phyloP scores from a whole-genome alignment of 2,113 vertebrate species.

The Sylvilagus bachmani region DNA sequence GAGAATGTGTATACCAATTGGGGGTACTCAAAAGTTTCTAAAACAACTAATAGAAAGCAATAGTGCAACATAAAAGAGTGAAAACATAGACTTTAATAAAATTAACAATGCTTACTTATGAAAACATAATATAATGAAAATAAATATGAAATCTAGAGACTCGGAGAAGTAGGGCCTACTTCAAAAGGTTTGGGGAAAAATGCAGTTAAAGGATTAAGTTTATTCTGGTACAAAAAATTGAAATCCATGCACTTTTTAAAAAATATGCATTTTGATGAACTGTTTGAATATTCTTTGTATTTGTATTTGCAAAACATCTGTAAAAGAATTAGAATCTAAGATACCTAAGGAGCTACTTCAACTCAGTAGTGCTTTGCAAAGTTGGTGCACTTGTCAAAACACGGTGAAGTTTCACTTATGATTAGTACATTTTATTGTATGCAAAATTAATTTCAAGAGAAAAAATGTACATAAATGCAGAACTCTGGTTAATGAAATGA shows the following conservation, averaged over 20 bases:
- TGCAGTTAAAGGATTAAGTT: too few species aligned
- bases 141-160: not conserved
- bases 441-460: slow-evolving; percentile 32
- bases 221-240: too few species aligned
- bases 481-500: not conserved
- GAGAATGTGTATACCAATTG: not conserved
- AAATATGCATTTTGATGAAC: too few species aligned
- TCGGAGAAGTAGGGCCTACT: too few species aligned
- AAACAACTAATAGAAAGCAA: not conserved
- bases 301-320: not conserved
- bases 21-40: not conserved
- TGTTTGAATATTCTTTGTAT: too few species aligned
- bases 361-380: not conserved
- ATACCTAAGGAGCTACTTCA: not conserved
- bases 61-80: not conserved
- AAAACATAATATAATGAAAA: not conserved
- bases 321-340: not conserved
- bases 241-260: too few species aligned
- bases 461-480: not conserved
- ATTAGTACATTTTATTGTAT: not conserved
- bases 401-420: not conserved
- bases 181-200: too few species aligned
- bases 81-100: not conserved
- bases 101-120: not conserved
- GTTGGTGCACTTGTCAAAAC: not conserved